Percentiles rank a stretch among this genome's conserved stretches.
These are phyloP conservation scores for Microcaecilia unicolor DNA, from an alignment of 2,797 vertebrate genomes.

Conservation along the genomic window DNA sequence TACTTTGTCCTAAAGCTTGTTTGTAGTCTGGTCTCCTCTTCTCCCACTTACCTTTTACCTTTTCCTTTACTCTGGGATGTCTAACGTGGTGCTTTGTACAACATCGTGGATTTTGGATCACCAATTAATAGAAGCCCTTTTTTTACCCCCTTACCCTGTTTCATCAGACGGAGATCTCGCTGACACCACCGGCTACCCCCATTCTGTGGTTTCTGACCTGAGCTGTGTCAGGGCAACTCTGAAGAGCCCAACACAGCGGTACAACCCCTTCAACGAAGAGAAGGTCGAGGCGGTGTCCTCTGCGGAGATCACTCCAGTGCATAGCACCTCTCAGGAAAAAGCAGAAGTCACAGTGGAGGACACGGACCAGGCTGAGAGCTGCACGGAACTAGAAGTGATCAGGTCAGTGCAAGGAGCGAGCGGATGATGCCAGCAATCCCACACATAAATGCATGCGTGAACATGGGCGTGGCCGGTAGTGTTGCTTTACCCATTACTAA, in stretches of 20 bases:
- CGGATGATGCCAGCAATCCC: background rate
- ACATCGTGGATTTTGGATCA: too few species aligned
- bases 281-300: slow-evolving; percentile 46
- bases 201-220: slow-evolving; percentile 66
- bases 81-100: too few species aligned
- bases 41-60: too few species aligned
- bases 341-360: slow-evolving; percentile 39
- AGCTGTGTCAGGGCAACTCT: slow-evolving; percentile 23
- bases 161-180: slow-evolving; percentile 84
- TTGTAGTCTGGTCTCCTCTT: too few species aligned
- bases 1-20: too few species aligned
- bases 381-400: slow-evolving; percentile 85
- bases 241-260: slow-evolving; percentile 73
- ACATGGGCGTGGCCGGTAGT: too few species aligned
- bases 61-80: too few species aligned
- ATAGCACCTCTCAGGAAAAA: slow-evolving; percentile 41
- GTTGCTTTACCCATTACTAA: too few species aligned
- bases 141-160: background rate
- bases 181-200: slow-evolving; percentile 77
- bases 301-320: slow-evolving; percentile 73
- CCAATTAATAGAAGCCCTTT: too few species aligned
- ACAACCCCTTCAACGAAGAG: slow-evolving; percentile 88
- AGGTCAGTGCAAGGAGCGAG: slow-evolving; percentile 65
- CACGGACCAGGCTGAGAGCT: slow-evolving; percentile 42
- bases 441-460: too few species aligned